Evolutionary conservation across 2,797 vertebrate genomes (phyloP).

Genomic region (Acanthornis magna): DNA sequence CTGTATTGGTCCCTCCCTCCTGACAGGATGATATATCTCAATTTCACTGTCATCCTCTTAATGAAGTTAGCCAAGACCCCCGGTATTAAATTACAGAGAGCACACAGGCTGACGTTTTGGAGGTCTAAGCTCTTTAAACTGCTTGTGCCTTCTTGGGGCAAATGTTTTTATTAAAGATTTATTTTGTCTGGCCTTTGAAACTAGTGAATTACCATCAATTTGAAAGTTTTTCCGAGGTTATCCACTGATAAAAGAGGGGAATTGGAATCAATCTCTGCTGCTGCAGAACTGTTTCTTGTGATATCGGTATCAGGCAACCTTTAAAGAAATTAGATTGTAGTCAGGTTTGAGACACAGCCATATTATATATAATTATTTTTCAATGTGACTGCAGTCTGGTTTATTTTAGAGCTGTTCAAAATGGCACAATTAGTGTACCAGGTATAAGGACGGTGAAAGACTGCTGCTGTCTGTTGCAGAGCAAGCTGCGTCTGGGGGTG

Average conservation of each 20-base stretch:
- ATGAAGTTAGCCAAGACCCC: constrained; percentile 57
- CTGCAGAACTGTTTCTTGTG: neutral
- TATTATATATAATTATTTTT: neutral
- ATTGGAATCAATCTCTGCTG: constrained; percentile 10
- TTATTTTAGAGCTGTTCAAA: constrained; percentile 9
- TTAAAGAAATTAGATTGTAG: constrained; percentile 44
- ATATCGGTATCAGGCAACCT: neutral
- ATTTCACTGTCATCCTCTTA: constrained; percentile 32
- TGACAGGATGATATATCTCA: constrained; percentile 28
- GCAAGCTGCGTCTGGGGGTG: fast-evolving
- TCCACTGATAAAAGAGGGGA: neutral
- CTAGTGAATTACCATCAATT: constrained; percentile 24
- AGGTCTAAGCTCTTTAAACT: constrained; percentile 22
- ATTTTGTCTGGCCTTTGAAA: constrained; percentile 46
- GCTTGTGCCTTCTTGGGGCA: constrained; percentile 10
- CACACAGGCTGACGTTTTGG: neutral
- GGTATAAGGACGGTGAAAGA: neutral
- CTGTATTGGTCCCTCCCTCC: neutral
- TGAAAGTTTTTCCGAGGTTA: constrained; percentile 50
- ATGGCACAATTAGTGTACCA: neutral
- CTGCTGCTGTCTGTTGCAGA: neutral
- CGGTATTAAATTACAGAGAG: constrained; percentile 51
- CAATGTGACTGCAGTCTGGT: neutral
- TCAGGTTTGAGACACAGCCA: neutral
- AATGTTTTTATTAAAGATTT: constrained; percentile 60